A percentile compares a stretch with the other conserved stretches of the same genome.
These are phyloP conservation scores for Petrocephalus microphthalmus DNA, from an alignment of 2,113 vertebrate species.

Conservation along the genomic window DNA sequence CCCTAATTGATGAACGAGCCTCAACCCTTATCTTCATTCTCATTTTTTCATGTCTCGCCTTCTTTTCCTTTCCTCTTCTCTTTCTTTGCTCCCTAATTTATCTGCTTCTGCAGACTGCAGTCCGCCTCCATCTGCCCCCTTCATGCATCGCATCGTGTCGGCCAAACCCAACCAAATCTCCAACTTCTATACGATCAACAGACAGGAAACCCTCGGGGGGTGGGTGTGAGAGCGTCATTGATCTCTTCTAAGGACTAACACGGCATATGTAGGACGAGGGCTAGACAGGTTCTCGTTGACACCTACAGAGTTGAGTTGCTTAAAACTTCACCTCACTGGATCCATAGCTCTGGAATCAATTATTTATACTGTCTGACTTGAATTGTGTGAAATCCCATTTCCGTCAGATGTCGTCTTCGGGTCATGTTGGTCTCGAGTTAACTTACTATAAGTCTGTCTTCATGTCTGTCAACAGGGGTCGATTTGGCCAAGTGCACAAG, in stretches of 20 bases:
- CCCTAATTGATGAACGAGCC: background rate
- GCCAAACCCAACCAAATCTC: conserved; percentile 76
- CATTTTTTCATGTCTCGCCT: conserved; percentile 13
- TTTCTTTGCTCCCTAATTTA: background rate
- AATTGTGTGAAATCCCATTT: conserved; percentile 67
- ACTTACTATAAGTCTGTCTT: background rate
- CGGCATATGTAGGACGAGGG: conserved; percentile 31
- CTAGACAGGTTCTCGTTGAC: conserved; percentile 31
- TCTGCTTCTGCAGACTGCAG: conserved; percentile 58
- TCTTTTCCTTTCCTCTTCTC: background rate
- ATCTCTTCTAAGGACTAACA: background rate
- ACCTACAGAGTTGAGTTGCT: conserved; percentile 35
- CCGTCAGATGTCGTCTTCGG: conserved; percentile 44
- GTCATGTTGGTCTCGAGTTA: conserved; percentile 32
- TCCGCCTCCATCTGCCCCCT: conserved; percentile 74
- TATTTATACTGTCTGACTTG: conserved; percentile 61
- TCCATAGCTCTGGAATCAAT: conserved; percentile 59
- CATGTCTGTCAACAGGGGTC: conserved; percentile 63
- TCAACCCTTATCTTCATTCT: conserved; percentile 15
- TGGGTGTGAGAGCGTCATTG: conserved; percentile 70
- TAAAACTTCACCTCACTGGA: conserved; percentile 29
- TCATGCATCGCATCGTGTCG: conserved; percentile 82
- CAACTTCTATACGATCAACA: conserved; percentile 81
- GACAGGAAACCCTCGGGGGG: conserved; percentile 84
- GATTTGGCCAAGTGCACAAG: conserved; percentile 93